Evolutionary conservation across 2,888 invertebrate species (phyloP).

Genomic region (Deilephila elpenor): DNA sequence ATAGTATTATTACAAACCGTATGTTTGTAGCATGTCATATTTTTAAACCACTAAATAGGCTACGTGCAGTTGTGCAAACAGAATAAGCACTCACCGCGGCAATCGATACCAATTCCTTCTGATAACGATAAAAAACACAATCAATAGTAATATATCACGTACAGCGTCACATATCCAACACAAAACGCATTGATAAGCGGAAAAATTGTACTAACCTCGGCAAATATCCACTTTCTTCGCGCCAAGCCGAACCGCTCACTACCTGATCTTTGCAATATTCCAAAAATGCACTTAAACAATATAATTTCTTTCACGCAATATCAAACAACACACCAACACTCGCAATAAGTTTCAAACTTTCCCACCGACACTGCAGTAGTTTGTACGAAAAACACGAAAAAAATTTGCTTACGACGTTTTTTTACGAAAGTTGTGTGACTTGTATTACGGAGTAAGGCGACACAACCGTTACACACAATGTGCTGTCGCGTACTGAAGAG

Average conservation of each 20-base stretch:
- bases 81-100: slow-evolving; percentile 12
- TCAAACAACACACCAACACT: slow-evolving; percentile 48
- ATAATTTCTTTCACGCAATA: slow-evolving; percentile 50
- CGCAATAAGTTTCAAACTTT: slow-evolving; percentile 54
- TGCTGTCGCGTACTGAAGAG: slow-evolving; percentile 64
- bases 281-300: slow-evolving; percentile 61
- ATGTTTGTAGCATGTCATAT: neutral
- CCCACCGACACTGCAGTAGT: slow-evolving; percentile 58
- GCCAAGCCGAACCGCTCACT: slow-evolving; percentile 34
- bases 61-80: slow-evolving; percentile 33
- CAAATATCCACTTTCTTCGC: slow-evolving; percentile 26
- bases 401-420: slow-evolving; percentile 64
- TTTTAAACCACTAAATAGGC: slow-evolving; percentile 8
- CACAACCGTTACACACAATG: slow-evolving; percentile 48
- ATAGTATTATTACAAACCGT: neutral
- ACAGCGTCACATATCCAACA: slow-evolving; percentile 28
- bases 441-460: slow-evolving; percentile 43
- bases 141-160: slow-evolving; percentile 22
- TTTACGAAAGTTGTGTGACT: slow-evolving; percentile 78
- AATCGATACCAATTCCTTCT: slow-evolving; percentile 27
- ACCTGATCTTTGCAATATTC: slow-evolving; percentile 73
- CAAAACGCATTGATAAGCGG: slow-evolving; percentile 31
- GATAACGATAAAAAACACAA: slow-evolving; percentile 23
- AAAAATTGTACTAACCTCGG: slow-evolving; percentile 30
- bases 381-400: slow-evolving; percentile 50